Percentiles rank a stretch among this genome's conserved stretches.
Conservation (phyloP, 2,797 vertebrate genomes). For the Channa striata region DNA sequence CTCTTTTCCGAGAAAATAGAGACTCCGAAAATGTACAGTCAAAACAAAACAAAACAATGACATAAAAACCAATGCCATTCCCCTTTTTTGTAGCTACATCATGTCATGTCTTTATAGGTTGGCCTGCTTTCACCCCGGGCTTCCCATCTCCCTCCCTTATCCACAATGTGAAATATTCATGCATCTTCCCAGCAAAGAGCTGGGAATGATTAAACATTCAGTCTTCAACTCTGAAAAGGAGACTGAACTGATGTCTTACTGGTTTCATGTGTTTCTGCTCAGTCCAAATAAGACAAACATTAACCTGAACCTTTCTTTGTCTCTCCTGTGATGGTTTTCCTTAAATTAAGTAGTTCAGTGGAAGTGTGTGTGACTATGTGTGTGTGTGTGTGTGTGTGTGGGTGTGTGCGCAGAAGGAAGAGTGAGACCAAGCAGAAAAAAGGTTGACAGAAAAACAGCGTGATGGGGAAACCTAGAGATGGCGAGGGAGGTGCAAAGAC, state of each 20-base stretch:
- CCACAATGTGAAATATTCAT: conserved; percentile 76
- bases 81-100: conserved; percentile 4
- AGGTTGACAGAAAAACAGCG: conserved; percentile 23
- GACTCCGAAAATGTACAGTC: conserved; percentile 2
- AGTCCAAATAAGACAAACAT: conserved; percentile 14
- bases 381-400: neutral
- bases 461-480: conserved; percentile 15
- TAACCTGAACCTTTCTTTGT: neutral
- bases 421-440: conserved; percentile 22
- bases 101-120: conserved; percentile 24
- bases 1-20: conserved; percentile 2
- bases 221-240: conserved; percentile 74
- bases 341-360: conserved; percentile 1
- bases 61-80: neutral
- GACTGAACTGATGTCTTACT: conserved; percentile 52
- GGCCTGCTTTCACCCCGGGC: conserved; percentile 51
- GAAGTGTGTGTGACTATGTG: conserved; percentile 1
- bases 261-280: conserved; percentile 15
- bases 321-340: conserved; percentile 17
- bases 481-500: conserved; percentile 15
- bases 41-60: neutral
- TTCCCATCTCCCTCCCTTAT: conserved; percentile 51
- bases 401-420: conserved; percentile 1
- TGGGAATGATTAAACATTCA: conserved; percentile 80
- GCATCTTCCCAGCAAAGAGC: conserved; percentile 73